These are phyloP conservation scores for Pocillopora verrucosa DNA, from an alignment of 64 coral and sea anemone species.

Conservation along the genomic window DNA sequence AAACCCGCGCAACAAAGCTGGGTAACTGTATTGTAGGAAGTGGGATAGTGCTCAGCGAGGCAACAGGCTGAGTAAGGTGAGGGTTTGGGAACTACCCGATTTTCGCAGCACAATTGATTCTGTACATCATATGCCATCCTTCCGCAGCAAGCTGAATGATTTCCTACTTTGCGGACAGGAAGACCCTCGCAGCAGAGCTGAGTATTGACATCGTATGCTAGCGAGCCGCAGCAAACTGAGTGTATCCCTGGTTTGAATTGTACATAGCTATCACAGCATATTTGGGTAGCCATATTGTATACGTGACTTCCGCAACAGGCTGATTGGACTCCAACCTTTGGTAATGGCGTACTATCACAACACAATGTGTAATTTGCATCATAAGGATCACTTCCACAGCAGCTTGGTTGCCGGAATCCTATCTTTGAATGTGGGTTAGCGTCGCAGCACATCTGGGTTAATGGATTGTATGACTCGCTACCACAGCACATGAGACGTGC, in stretches of 20 bases:
- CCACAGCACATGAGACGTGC: no score
- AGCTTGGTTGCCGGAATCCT: background rate
- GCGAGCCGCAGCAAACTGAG: background rate
- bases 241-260: background rate
- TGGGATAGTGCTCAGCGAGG: no score
- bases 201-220: background rate
- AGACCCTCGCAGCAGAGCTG: background rate
- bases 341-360: background rate
- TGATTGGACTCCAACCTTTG: background rate
- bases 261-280: background rate
- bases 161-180: background rate
- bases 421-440: no score
- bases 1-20: background rate
- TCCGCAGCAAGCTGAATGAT: background rate
- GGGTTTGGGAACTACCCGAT: background rate
- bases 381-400: background rate
- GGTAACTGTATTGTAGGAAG: background rate
- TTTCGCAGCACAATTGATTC: background rate
- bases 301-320: background rate
- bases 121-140: background rate
- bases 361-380: background rate
- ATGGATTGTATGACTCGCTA: no score
- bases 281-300: background rate
- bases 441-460: no score
- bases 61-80: background rate